Evolutionary conservation across 2,888 invertebrate species (phyloP).

Genomic region (Galerucella nymphaeae): DNA sequence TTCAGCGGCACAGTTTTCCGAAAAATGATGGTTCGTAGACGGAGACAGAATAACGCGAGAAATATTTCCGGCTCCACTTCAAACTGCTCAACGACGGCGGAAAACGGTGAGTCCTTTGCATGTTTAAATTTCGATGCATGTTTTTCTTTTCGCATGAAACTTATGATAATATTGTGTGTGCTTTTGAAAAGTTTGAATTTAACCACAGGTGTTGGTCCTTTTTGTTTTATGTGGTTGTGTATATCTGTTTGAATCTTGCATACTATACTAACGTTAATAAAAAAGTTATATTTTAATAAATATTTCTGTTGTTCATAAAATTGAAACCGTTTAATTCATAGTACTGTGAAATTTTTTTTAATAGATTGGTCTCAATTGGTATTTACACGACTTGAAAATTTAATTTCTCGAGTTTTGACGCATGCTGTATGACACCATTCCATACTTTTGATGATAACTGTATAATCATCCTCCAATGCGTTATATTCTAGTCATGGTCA

Average conservation of each 20-base stretch:
- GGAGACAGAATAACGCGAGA: conserved; percentile 65
- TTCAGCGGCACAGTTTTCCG: conserved; percentile 73
- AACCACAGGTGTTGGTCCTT: not conserved
- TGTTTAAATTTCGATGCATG: not conserved
- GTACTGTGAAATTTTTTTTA: too few relatives aligned
- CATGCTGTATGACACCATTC: too few relatives aligned
- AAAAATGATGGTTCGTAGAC: conserved; percentile 73
- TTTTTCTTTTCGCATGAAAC: not conserved
- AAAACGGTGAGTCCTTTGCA: conserved; percentile 59
- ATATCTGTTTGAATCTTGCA: not conserved
- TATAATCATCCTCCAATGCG: too few relatives aligned
- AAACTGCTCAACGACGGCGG: conserved; percentile 54
- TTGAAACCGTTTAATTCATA: too few relatives aligned
- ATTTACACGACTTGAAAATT: too few relatives aligned
- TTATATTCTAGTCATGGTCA: too few relatives aligned
- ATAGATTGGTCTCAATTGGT: too few relatives aligned
- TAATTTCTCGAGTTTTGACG: too few relatives aligned
- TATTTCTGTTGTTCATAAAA: too few relatives aligned
- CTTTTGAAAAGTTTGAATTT: not conserved
- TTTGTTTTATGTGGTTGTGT: not conserved
- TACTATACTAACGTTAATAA: not conserved
- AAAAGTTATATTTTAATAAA: not conserved
- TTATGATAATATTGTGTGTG: not conserved
- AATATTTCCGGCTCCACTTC: conserved; percentile 54
- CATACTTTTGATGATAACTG: too few relatives aligned